These are phyloP conservation scores for Procambarus clarkii DNA, from an alignment of 1,140 invertebrate species.

Conservation along the genomic window DNA sequence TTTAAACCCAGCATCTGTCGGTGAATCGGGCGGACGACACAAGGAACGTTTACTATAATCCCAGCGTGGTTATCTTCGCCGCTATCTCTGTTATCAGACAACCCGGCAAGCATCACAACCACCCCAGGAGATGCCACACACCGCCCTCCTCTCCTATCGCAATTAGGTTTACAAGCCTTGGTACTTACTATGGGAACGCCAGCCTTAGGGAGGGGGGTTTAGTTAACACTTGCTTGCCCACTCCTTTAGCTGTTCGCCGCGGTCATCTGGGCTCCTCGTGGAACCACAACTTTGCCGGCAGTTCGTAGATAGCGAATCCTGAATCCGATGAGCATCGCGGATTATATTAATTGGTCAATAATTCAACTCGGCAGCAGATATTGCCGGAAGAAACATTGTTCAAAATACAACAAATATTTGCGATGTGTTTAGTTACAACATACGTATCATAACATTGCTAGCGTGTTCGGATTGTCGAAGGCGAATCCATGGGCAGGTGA, in stretches of 20 bases:
- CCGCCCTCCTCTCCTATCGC: not conserved
- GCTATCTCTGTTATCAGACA: constrained; percentile 33
- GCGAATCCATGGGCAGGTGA: constrained; percentile 54
- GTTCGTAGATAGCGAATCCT: not conserved
- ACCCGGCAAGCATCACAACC: constrained; percentile 17
- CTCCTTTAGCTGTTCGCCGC: not conserved
- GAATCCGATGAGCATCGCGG: not conserved
- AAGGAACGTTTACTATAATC: not conserved
- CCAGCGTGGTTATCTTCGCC: not conserved
- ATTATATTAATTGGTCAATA: not conserved
- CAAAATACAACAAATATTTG: not conserved
- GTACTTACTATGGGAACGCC: not conserved
- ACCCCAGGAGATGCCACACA: constrained; percentile 25
- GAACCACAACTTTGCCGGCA: not conserved
- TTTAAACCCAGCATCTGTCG: too few species aligned
- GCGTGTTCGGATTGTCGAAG: not conserved
- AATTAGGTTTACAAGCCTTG: not conserved
- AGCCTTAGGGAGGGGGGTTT: constrained; percentile 16
- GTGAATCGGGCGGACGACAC: not conserved
- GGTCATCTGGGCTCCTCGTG: not conserved
- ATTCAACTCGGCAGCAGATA: not conserved
- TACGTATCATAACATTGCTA: not conserved
- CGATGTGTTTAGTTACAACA: not conserved
- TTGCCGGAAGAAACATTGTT: not conserved
- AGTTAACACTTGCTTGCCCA: not conserved